Base-by-base conservation (phyloP, 2,797 vertebrate species). In the Pseudocheirus occidentalis region DNA sequence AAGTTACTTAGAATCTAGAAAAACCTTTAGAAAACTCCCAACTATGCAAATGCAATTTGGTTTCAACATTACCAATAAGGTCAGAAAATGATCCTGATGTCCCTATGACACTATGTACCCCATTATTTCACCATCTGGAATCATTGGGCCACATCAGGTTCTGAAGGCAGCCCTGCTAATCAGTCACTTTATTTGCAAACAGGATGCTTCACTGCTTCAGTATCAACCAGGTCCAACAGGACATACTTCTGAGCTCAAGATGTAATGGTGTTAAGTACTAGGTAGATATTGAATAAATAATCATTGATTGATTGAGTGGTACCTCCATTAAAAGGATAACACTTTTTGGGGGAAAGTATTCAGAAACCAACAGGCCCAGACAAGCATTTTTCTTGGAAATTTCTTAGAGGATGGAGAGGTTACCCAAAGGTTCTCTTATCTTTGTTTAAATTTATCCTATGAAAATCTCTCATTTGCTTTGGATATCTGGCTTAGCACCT, bases 111-210 rank as follows among this genome's bases (percentile, higher is more conserved):
- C 40, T 87, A 87, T 50, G 73, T 87, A 87, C 73, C 73, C 73
- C 27, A 87, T 87, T 87, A 87, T 87, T 87, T 87, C 73, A 50
- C 73, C 73, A 87, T 87, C 73, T 87, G 73, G 40, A 87, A 87
- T 87, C 40, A 87, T 24, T 46, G 73, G 21, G 40, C 40, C 40
- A 46, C 73, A 50, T 87, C 40, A 87, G 73, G 10, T 87, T 50
- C 40, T 87, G 40, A 87, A 87, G 40, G 73, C 21, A 87, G 40
- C 73, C 40, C 0, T 9, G 21, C 73, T 87, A 87, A 87, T 87
- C 40, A 50, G 73, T 46, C 40, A 87, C 73, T 87, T 87, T 87
- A 87, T 46, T 87, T 87, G 21, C 40, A 46, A 87, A 87, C 46
- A 46, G 27, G 40, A 87, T 50, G 73, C 73, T 81, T 81, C 73